Percentiles rank a stretch among this genome's conserved stretches.
Evolutionary conservation across 2,888 invertebrate genomes (phyloP).

Genomic region (Catocala fraxini): DNA sequence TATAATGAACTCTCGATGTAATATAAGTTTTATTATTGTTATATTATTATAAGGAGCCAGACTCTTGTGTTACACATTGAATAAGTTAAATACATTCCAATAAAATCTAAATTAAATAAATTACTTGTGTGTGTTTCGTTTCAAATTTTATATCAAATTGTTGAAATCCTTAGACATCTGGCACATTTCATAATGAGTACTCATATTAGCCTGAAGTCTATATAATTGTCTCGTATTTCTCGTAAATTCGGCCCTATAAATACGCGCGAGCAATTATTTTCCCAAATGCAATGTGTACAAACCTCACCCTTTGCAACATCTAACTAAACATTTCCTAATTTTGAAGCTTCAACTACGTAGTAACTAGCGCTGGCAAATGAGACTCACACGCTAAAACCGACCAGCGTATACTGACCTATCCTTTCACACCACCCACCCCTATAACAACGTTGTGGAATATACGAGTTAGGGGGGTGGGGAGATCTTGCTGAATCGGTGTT

Average conservation of each 20-base stretch:
- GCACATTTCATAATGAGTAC: not conserved
- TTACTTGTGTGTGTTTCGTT: too few relatives aligned
- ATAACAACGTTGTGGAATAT: constrained; percentile 48
- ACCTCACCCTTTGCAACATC: constrained; percentile 57
- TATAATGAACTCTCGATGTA: too few relatives aligned
- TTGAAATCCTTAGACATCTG: too few relatives aligned
- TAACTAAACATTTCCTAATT: constrained; percentile 81
- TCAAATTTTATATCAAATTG: too few relatives aligned
- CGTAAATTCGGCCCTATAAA: constrained; percentile 28
- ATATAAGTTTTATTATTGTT: too few relatives aligned
- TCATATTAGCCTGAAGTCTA: constrained; percentile 5
- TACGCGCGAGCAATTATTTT: constrained; percentile 47
- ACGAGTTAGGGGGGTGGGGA: constrained; percentile 44
- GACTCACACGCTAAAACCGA: constrained; percentile 66
- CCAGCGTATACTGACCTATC: constrained; percentile 64
- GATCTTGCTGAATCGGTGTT: constrained; percentile 65
- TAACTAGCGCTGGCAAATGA: constrained; percentile 79
- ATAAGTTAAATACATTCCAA: not conserved
- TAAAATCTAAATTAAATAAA: too few relatives aligned
- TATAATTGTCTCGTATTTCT: constrained; percentile 16
- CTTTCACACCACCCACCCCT: constrained; percentile 47
- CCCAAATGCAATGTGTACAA: constrained; percentile 49
- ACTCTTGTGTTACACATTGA: not conserved
- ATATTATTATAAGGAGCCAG: too few relatives aligned
- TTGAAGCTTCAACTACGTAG: constrained; percentile 69